Base-by-base conservation (phyloP, 2,888 invertebrate genomes). In the Callinectes sapidus region DNA sequence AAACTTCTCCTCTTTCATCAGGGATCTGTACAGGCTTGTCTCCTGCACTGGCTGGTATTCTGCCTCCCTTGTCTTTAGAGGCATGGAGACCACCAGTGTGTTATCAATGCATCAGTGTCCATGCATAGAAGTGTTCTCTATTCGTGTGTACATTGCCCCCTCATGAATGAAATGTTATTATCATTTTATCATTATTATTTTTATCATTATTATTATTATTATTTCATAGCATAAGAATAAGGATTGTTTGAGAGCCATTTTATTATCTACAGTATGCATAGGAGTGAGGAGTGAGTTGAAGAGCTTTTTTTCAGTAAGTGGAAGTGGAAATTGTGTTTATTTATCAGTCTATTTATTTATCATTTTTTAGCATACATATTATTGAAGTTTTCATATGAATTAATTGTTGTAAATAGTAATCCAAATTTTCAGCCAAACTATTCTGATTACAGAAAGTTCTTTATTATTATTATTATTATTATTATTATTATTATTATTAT, bases 11-110 rank as follows among this genome's bases (percentile, higher is more conserved):
- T 90, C 71, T 81, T 90, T 42, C 61, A 71, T 90, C 90, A 90
- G 92, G 92, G 92, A 92, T 87, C 87, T 92, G 90, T 90, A 90
- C 81, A 81, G 35, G n/a, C 81, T 35, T 32, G 81, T 35, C 18
- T 81, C 35, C 35, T 32, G 18, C 13, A 32, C 81, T 85, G 77
- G 39, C 81, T 42, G 13, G 28, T 32, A 14, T 86, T 35, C 55
- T 55, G 16, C n/a, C n/a, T n/a, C n/a, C n/a, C n/a, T n/a, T 48
- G 48, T 48, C 8, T 2, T 10, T 48, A 48, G 48, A 48, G 48
- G 48, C 48, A 23, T 61, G 28, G 71, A n/a, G 81, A 35, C 10
- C 2, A 16, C 35, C 35, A 35, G 35, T 81, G 32, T 18, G 35
- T 81, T 32, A 81, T 81, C 81, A 81, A 35, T 81, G 81, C 81